Evolutionary conservation across 2,888 invertebrate genomes (phyloP).

Genomic region (Polyommatus iphigenia): DNA sequence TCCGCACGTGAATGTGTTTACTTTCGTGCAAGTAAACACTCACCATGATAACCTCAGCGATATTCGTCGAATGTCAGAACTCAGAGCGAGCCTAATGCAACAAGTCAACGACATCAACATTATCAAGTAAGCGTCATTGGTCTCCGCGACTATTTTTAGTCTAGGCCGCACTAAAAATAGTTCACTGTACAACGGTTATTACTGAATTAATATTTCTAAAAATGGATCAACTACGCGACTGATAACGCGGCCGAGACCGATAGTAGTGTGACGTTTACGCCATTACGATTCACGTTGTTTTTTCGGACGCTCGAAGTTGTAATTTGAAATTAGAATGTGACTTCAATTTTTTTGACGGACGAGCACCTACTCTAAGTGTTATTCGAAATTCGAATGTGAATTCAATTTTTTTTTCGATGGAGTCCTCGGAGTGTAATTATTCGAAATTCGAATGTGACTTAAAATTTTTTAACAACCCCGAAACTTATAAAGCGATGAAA

Average conservation of each 20-base stretch:
- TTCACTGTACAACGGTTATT: constrained; percentile 67
- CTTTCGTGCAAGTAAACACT: constrained; percentile 41
- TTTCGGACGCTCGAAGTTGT: constrained; percentile 31
- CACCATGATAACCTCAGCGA: constrained; percentile 45
- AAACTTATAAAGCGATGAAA: no score
- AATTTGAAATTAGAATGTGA: not conserved
- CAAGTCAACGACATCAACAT: constrained; percentile 75
- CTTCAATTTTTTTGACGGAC: not conserved
- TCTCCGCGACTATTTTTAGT: constrained; percentile 72
- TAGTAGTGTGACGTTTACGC: constrained; percentile 64
- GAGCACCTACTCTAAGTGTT: no score
- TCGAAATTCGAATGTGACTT: not conserved
- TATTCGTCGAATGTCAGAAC: constrained; percentile 48
- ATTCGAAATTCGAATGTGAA: no score
- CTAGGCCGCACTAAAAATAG: constrained; percentile 79
- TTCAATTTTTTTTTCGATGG: not conserved
- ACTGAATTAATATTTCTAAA: constrained; percentile 81
- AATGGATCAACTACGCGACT: constrained; percentile 74
- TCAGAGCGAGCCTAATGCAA: constrained; percentile 60
- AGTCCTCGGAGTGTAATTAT: no score
- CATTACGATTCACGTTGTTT: constrained; percentile 58
- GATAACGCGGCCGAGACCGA: constrained; percentile 72
- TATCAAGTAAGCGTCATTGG: constrained; percentile 75
- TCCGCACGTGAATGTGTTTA: constrained; percentile 13
- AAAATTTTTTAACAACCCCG: not conserved